phyloP scores from a whole-genome alignment of 2,113 vertebrate species.

The Amphiprion ocellaris region DNA sequence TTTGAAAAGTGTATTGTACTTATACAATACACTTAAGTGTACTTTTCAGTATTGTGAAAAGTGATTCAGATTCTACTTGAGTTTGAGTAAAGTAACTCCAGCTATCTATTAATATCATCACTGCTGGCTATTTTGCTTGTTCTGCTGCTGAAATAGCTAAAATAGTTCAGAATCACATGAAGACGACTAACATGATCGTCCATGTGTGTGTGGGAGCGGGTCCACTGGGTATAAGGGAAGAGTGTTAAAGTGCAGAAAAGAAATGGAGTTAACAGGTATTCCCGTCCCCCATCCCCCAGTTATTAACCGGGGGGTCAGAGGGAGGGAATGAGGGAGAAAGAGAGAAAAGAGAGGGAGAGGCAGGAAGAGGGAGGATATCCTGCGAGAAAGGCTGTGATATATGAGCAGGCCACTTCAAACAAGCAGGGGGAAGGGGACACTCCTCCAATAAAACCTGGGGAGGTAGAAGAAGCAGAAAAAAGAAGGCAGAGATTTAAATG shows the following conservation, averaged over 20 bases:
- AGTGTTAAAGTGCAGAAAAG: conserved; percentile 73
- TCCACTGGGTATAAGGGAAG: conserved; percentile 44
- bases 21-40: no score
- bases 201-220: conserved; percentile 40
- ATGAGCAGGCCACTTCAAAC: conserved; percentile 81
- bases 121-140: not conserved
- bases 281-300: conserved; percentile 24
- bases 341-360: conserved; percentile 47
- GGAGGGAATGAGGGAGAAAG: conserved; percentile 39
- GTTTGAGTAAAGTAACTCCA: not conserved
- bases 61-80: not conserved
- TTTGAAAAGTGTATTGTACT: not conserved
- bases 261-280: conserved; percentile 76
- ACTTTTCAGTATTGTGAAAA: not conserved
- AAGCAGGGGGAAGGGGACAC: conserved; percentile 62
- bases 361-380: conserved; percentile 84
- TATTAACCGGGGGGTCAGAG: conserved; percentile 41
- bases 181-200: conserved; percentile 13
- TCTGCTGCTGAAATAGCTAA: not conserved
- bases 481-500: conserved; percentile 47
- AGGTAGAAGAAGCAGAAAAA: conserved; percentile 53
- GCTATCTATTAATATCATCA: not conserved
- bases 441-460: conserved; percentile 79
- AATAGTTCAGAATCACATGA: not conserved
- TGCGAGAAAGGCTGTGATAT: conserved; percentile 79